These are phyloP conservation scores for Merluccius polli DNA, from an alignment of 2,797 vertebrate species.

Conservation along the genomic window DNA sequence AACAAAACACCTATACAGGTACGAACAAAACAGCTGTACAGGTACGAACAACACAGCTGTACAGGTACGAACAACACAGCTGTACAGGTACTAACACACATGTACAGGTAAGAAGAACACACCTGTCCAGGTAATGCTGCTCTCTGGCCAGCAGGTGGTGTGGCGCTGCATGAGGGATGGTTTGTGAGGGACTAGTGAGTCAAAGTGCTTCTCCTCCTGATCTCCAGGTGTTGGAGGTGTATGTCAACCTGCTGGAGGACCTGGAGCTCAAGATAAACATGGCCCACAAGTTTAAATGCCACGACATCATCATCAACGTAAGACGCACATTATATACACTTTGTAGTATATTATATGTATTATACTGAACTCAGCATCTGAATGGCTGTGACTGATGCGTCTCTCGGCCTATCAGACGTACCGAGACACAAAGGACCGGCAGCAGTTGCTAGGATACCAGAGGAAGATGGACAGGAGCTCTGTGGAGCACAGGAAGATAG, in stretches of 20 bases:
- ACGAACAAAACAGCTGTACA: too few species aligned
- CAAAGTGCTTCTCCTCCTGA: neutral
- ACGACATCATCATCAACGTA: constrained; percentile 92
- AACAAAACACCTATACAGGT: neutral
- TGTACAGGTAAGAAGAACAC: neutral
- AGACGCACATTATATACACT: constrained; percentile 36
- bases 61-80: too few species aligned
- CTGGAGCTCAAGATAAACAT: constrained; percentile 79
- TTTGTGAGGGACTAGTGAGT: neutral
- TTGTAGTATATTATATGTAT: neutral
- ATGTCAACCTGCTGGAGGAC: constrained; percentile 85
- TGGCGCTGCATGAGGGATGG: neutral
- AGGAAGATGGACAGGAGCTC: constrained; percentile 84
- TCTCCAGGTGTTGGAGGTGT: constrained; percentile 85
- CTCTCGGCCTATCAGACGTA: constrained; percentile 74
- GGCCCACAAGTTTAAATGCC: constrained; percentile 92
- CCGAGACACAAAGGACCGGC: constrained; percentile 88
- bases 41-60: too few species aligned
- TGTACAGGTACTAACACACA: too few species aligned
- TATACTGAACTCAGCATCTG: neutral
- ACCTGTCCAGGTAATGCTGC: neutral
- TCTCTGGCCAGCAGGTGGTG: too few species aligned
- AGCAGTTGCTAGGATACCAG: constrained; percentile 82
- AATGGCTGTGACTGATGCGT: constrained; percentile 1
- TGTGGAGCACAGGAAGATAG: constrained; percentile 82